phyloP scores from a whole-genome alignment of 2,797 vertebrate species.

The Macropus fuliginosus region DNA sequence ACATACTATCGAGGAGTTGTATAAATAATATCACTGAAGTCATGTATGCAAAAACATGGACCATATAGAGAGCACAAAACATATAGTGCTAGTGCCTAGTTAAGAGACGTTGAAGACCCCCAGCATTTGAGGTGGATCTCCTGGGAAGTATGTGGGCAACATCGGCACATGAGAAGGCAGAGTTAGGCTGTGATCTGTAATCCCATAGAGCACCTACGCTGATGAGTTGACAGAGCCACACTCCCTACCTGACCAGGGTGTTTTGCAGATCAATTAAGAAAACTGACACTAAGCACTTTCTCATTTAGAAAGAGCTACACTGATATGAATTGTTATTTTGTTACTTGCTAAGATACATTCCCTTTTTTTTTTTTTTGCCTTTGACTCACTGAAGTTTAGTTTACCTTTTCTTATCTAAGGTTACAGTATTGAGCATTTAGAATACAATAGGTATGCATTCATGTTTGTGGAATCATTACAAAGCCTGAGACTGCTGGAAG shows the following conservation, averaged over 20 bases:
- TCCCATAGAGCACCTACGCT: not conserved
- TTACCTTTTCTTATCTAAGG: conserved; percentile 23
- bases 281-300: not conserved
- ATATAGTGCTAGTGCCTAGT: not conserved
- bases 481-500: conserved; percentile 76
- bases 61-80: not conserved
- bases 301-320: not conserved
- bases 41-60: not conserved
- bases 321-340: not conserved
- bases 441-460: conserved; percentile 60
- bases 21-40: not conserved
- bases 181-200: not conserved
- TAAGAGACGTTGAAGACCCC: not conserved
- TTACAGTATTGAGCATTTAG: conserved; percentile 35
- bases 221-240: not conserved
- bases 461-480: conserved; percentile 77
- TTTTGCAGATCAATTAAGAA: not conserved
- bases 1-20: not conserved
- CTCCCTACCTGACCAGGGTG: not conserved
- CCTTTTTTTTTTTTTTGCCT: conserved; percentile 30
- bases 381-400: conserved; percentile 60
- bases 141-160: not conserved
- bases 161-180: no score
- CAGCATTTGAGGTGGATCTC: not conserved
- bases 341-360: conserved; percentile 23